phyloP scores from a whole-genome alignment of 2,888 invertebrate species.

The Troides oblongomaculatus region DNA sequence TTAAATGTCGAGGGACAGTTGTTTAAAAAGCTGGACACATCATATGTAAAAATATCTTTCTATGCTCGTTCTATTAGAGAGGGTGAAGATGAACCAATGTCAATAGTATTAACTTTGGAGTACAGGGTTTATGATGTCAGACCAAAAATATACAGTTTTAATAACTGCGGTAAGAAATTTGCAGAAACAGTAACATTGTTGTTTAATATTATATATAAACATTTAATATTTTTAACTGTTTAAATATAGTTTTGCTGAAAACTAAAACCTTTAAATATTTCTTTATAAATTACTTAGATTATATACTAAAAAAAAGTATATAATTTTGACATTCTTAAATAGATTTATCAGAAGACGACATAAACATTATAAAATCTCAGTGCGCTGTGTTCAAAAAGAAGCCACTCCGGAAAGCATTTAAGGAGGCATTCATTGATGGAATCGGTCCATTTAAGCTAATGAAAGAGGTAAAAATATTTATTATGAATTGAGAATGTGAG shows the following conservation, averaged over 20 bases:
- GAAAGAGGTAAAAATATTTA: slow-evolving; percentile 45
- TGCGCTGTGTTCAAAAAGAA: slow-evolving; percentile 58
- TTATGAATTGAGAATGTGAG: too few species aligned
- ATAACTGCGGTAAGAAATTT: slow-evolving; percentile 48
- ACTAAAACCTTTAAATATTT: too few species aligned
- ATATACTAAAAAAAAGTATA: too few species aligned
- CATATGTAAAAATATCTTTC: slow-evolving; percentile 61
- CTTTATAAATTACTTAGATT: too few species aligned
- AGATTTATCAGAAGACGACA: slow-evolving; percentile 56
- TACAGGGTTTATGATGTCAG: slow-evolving; percentile 63
- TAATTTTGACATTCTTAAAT: background rate
- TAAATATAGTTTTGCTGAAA: too few species aligned
- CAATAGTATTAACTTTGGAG: slow-evolving; percentile 52
- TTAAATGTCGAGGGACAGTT: slow-evolving; percentile 54
- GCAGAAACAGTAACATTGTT: too few species aligned
- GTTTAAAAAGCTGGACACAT: slow-evolving; percentile 60
- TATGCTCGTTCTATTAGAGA: slow-evolving; percentile 44
- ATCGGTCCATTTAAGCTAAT: slow-evolving; percentile 55
- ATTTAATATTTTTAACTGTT: too few species aligned
- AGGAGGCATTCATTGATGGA: slow-evolving; percentile 57
- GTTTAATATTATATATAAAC: too few species aligned
- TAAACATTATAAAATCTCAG: slow-evolving; percentile 50
- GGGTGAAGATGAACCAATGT: slow-evolving; percentile 46
- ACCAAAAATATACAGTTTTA: slow-evolving; percentile 56
- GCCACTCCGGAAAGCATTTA: slow-evolving; percentile 59